These are phyloP conservation scores for Liposcelis brunnea DNA, from an alignment of 2,888 invertebrate species.

Conservation along the genomic window DNA sequence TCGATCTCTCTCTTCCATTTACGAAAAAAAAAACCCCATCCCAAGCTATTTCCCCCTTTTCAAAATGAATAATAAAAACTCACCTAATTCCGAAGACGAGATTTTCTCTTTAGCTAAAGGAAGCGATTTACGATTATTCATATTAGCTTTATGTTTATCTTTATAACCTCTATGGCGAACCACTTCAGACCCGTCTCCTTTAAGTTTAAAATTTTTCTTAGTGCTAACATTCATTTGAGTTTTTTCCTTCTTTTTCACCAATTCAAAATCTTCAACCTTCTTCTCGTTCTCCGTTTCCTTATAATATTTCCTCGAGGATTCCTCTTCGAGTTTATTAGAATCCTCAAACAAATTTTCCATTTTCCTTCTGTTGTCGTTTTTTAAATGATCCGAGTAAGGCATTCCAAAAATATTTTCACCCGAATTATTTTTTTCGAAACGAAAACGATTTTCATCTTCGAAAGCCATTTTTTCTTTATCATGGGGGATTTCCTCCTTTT, in stretches of 20 bases:
- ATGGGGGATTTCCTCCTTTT: no score
- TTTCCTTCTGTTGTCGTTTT: slow-evolving; percentile 8
- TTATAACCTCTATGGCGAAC: slow-evolving; percentile 5
- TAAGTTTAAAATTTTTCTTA: slow-evolving; percentile 20
- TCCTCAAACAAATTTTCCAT: slow-evolving; percentile 4
- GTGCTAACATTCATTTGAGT: slow-evolving; percentile 28
- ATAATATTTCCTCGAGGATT: slow-evolving; percentile 17
- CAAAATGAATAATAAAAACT: background rate
- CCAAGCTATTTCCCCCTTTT: no score
- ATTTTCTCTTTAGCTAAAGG: slow-evolving; percentile 30
- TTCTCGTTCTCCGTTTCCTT: slow-evolving; percentile 21
- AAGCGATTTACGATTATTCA: slow-evolving; percentile 24
- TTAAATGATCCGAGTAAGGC: slow-evolving; percentile 7
- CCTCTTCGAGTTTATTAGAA: slow-evolving; percentile 12
- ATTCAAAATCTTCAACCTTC: slow-evolving; percentile 28
- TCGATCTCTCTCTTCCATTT: no score
- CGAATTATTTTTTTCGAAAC: slow-evolving; percentile 16
- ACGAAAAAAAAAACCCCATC: no score
- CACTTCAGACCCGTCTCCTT: slow-evolving; percentile 13
- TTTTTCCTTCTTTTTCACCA: slow-evolving; percentile 35
- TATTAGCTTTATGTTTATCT: slow-evolving; percentile 21
- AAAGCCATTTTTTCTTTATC: background rate
- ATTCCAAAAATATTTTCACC: slow-evolving; percentile 10
- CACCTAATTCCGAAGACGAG: slow-evolving; percentile 27
- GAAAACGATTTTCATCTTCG: background rate